These are phyloP conservation scores for Austrolebias charrua DNA, from an alignment of 2,797 vertebrate genomes.

Conservation along the genomic window DNA sequence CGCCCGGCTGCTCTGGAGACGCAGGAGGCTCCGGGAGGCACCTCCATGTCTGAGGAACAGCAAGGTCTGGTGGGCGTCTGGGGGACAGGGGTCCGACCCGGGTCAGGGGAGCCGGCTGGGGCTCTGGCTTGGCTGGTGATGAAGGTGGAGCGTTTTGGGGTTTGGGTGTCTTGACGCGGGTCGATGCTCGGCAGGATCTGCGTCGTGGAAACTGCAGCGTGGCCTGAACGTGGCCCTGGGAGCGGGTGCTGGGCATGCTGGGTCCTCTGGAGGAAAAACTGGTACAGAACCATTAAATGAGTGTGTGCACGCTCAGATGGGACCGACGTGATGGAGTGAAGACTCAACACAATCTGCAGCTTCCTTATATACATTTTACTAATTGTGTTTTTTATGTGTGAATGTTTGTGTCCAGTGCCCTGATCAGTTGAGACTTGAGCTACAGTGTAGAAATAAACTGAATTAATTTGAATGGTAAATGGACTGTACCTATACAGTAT, in stretches of 20 bases:
- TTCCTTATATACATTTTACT: no score
- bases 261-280: background rate
- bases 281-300: background rate
- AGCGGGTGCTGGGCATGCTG: conserved; percentile 85
- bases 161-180: conserved; percentile 9
- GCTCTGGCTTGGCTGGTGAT: background rate
- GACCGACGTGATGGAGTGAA: no score
- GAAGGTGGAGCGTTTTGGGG: background rate
- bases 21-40: rapidly evolving
- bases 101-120: rapidly evolving
- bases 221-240: conserved; percentile 79
- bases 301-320: no score
- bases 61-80: rapidly evolving
- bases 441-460: no score
- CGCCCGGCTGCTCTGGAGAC: background rate
- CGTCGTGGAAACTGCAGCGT: conserved; percentile 85
- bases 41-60: background rate
- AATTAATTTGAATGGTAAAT: no score
- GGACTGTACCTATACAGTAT: no score
- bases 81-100: conserved; percentile 11
- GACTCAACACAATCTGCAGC: no score
- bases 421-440: no score
- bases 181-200: conserved; percentile 66
- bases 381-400: no score
- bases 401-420: no score